Percentiles rank a stretch among this genome's conserved stretches.
phyloP scores from a whole-genome alignment of 2,888 invertebrate species.

The Stenoptilia bipunctidactyla region DNA sequence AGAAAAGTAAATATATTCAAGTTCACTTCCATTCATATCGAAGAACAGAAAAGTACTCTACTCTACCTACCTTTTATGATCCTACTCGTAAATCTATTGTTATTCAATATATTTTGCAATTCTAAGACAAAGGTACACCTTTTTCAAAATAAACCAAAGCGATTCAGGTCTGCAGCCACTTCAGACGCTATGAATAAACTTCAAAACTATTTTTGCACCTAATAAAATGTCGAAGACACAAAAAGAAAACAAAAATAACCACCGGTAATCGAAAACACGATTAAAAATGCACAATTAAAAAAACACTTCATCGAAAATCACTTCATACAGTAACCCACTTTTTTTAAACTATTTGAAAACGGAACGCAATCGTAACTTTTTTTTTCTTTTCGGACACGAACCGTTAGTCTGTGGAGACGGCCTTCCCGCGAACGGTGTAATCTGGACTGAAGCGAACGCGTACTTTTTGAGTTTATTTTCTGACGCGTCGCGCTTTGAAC shows the following conservation, averaged over 20 bases:
- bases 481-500: conserved; percentile 39
- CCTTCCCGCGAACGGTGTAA: conserved; percentile 28
- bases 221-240: conserved; percentile 15
- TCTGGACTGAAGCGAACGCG: conserved; percentile 32
- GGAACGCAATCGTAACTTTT: conserved; percentile 24
- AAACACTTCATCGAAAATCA: not conserved
- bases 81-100: no score
- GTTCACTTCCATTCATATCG: no score
- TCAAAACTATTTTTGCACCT: no score
- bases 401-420: conserved; percentile 29
- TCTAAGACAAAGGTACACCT: no score
- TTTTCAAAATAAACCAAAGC: conserved; percentile 15
- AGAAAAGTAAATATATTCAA: no score
- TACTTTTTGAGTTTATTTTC: conserved; percentile 38
- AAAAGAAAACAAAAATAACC: conserved; percentile 30
- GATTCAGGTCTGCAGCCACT: conserved; percentile 26
- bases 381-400: conserved; percentile 29
- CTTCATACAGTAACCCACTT: not conserved
- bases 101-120: no score
- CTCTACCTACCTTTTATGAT: no score
- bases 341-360: conserved; percentile 12
- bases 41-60: no score
- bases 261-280: no score
- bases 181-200: conserved; percentile 44
- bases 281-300: conserved; percentile 2